These are phyloP conservation scores for Luperina nickerlii DNA, from an alignment of 2,888 invertebrate genomes.

Conservation along the genomic window DNA sequence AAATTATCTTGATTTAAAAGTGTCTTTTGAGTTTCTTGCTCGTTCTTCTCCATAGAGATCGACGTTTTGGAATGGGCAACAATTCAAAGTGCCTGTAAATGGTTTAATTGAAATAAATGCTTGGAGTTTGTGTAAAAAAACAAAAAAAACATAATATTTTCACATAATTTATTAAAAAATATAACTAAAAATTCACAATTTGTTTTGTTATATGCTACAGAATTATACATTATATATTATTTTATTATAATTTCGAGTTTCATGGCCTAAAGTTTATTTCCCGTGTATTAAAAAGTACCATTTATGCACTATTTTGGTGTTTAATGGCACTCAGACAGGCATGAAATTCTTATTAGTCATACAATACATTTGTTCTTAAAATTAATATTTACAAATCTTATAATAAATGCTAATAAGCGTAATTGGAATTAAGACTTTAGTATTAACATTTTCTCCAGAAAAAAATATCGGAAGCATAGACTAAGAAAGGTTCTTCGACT, in stretches of 20 bases:
- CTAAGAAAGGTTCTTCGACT: no score
- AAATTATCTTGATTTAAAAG: no score
- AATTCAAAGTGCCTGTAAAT: no score
- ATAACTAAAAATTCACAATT: slow-evolving; percentile 66
- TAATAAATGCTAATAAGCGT: slow-evolving; percentile 60
- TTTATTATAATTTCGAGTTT: slow-evolving; percentile 55
- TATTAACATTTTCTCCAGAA: slow-evolving; percentile 39
- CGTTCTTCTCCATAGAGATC: no score
- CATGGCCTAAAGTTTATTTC: slow-evolving; percentile 47
- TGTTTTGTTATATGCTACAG: slow-evolving; percentile 39
- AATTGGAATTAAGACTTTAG: slow-evolving; percentile 52
- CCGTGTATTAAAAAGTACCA: slow-evolving; percentile 39
- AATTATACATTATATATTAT: slow-evolving; percentile 65
- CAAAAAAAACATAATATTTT: slow-evolving; percentile 38
- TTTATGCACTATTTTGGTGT: slow-evolving; percentile 39
- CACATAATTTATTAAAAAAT: slow-evolving; percentile 69
- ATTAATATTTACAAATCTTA: slow-evolving; percentile 65
- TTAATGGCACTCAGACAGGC: slow-evolving; percentile 50
- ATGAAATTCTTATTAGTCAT: slow-evolving; percentile 23
- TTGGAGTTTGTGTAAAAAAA: no score
- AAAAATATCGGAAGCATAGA: neutral
- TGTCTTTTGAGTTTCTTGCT: no score
- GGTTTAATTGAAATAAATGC: no score
- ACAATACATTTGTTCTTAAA: slow-evolving; percentile 52
- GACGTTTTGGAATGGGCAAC: no score